These are phyloP conservation scores for Zapornia atra DNA, from an alignment of 2,113 vertebrate species.

Conservation along the genomic window DNA sequence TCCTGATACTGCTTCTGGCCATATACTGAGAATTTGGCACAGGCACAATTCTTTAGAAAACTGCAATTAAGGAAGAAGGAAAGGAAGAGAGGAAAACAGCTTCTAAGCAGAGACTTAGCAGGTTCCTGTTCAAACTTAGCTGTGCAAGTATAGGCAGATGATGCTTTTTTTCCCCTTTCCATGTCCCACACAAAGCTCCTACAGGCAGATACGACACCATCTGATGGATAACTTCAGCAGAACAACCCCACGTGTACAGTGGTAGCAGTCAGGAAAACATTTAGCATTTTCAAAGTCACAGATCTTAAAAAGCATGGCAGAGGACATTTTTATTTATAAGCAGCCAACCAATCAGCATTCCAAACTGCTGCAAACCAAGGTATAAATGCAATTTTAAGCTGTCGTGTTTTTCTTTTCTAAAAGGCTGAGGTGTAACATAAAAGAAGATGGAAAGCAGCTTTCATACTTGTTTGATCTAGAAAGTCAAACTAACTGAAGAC, in stretches of 20 bases:
- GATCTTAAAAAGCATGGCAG: background rate
- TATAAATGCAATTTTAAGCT: background rate
- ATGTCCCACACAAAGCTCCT: background rate
- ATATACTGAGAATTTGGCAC: background rate
- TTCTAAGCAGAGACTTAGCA: background rate
- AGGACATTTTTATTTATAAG: background rate
- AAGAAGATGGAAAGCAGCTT: constrained; percentile 22
- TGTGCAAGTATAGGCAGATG: background rate
- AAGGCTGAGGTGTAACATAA: background rate
- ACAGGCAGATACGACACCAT: background rate
- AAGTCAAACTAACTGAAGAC: constrained; percentile 18
- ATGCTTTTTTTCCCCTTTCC: background rate
- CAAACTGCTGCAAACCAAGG: background rate
- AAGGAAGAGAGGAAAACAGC: background rate
- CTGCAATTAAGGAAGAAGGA: background rate
- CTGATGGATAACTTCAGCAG: background rate
- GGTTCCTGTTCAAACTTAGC: background rate
- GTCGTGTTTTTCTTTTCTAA: background rate
- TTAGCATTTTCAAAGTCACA: background rate
- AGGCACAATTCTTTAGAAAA: background rate
- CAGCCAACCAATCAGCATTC: background rate
- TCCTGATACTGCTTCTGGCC: background rate
- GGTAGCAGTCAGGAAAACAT: background rate
- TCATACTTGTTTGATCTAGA: background rate
- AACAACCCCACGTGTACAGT: background rate